Evolutionary conservation across 2,797 vertebrate species (phyloP).

Genomic region (Bradypodion pumilum): DNA sequence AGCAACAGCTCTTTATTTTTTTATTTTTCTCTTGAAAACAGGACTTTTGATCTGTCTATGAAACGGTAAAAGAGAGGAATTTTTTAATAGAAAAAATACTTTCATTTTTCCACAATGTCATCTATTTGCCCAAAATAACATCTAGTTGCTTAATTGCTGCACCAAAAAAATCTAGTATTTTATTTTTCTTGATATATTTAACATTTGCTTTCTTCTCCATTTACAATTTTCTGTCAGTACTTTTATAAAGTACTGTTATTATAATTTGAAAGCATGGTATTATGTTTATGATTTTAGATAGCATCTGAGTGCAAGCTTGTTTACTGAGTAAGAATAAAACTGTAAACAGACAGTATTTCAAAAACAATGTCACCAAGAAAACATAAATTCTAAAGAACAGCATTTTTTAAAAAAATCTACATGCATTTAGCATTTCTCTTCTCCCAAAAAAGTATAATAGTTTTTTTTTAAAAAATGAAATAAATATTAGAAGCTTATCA

Average conservation of each 20-base stretch:
- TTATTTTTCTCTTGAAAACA: slow-evolving; percentile 13
- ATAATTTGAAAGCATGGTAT: too few species aligned
- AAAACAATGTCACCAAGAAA: not conserved
- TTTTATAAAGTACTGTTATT: not conserved
- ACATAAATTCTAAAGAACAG: not conserved
- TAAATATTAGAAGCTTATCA: too few species aligned
- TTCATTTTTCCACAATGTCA: not conserved
- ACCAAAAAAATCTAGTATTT: not conserved
- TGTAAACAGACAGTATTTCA: not conserved
- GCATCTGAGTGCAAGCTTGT: not conserved
- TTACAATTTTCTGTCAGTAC: not conserved
- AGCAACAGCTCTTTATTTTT: not conserved
- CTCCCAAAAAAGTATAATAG: too few species aligned
- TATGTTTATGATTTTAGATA: too few species aligned
- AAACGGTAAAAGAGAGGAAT: not conserved
- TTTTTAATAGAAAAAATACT: not conserved
- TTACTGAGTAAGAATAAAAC: not conserved
- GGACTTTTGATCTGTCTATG: not conserved
- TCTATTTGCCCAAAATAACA: not conserved
- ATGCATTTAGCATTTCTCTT: not conserved
- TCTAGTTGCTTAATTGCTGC: too few species aligned
- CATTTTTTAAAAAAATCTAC: not conserved
- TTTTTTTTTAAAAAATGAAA: too few species aligned
- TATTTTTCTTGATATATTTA: not conserved
- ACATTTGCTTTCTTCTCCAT: not conserved